A percentile compares a stretch with the other conserved stretches of the same genome.
Conservation (phyloP, 2,888 invertebrate species). For the Erynnis tages region DNA sequence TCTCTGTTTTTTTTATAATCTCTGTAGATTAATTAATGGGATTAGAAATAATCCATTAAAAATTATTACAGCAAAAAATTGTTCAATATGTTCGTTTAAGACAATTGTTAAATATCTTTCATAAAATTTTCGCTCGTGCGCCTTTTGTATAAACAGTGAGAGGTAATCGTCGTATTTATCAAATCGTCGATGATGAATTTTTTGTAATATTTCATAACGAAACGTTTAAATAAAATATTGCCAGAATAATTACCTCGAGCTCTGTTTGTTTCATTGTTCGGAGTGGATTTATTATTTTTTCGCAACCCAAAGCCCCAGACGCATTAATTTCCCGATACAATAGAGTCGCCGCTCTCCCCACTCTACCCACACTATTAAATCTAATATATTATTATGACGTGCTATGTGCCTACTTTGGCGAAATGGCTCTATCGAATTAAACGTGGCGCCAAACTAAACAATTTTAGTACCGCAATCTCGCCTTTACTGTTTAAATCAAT, state of each 20-base stretch:
- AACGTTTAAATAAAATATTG: background rate
- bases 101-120: too few relatives aligned
- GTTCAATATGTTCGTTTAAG: too few relatives aligned
- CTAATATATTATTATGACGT: conserved; percentile 26
- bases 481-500: too few relatives aligned
- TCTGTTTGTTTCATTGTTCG: conserved; percentile 10
- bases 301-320: conserved; percentile 36
- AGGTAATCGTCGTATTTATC: too few relatives aligned
- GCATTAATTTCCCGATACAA: conserved; percentile 44
- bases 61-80: too few relatives aligned
- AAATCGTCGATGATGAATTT: background rate
- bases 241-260: conserved; percentile 9
- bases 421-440: conserved; percentile 23
- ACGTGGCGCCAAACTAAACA: conserved; percentile 3
- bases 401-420: conserved; percentile 15
- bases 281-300: conserved; percentile 29
- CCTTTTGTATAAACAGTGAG: too few relatives aligned
- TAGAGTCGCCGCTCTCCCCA: conserved; percentile 33
- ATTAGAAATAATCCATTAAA: too few relatives aligned
- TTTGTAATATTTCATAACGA: background rate
- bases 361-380: conserved; percentile 29
- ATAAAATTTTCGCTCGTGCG: too few relatives aligned
- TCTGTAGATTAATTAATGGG: too few relatives aligned
- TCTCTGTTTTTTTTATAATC: too few relatives aligned
- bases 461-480: too few relatives aligned